A percentile compares a stretch with the other conserved stretches of the same genome.
phyloP scores from a whole-genome alignment of 2,888 invertebrate genomes.

The Melanotus villosus region DNA sequence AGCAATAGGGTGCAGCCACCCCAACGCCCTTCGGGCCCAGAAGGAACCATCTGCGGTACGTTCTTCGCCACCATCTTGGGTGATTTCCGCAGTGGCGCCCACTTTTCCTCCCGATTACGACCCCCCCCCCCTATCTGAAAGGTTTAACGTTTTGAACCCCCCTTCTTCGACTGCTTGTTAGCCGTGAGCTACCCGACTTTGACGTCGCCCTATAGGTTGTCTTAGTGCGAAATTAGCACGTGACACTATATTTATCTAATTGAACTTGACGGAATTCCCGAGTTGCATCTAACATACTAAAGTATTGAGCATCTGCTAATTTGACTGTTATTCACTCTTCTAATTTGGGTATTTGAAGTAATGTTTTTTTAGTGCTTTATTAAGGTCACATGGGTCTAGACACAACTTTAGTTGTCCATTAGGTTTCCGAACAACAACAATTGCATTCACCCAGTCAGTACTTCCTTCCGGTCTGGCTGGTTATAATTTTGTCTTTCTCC shows the following conservation, averaged over 20 bases:
- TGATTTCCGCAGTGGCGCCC: no score
- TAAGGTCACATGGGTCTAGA: conserved; percentile 25
- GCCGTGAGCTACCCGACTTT: no score
- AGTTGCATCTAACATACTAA: conserved; percentile 22
- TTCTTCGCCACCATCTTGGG: no score
- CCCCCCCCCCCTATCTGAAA: no score
- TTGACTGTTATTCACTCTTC: conserved; percentile 17
- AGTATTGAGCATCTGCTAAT: conserved; percentile 14
- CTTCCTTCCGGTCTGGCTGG: background rate
- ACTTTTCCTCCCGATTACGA: no score
- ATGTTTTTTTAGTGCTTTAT: conserved; percentile 25
- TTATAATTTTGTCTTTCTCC: conserved; percentile 38
- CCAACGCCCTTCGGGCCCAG: no score
- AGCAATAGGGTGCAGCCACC: no score
- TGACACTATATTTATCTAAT: conserved; percentile 16
- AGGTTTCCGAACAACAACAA: conserved; percentile 24
- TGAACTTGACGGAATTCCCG: conserved; percentile 19
- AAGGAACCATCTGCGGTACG: no score
- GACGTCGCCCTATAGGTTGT: no score
- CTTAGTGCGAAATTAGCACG: no score
- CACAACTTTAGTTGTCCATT: conserved; percentile 13
- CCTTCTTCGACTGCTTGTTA: no score
- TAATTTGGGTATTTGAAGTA: conserved; percentile 28
- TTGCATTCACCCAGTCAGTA: conserved; percentile 29
- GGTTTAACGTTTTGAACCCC: no score